phyloP scores from a whole-genome alignment of 2,113 vertebrate genomes.

The Corythaeola cristata region DNA sequence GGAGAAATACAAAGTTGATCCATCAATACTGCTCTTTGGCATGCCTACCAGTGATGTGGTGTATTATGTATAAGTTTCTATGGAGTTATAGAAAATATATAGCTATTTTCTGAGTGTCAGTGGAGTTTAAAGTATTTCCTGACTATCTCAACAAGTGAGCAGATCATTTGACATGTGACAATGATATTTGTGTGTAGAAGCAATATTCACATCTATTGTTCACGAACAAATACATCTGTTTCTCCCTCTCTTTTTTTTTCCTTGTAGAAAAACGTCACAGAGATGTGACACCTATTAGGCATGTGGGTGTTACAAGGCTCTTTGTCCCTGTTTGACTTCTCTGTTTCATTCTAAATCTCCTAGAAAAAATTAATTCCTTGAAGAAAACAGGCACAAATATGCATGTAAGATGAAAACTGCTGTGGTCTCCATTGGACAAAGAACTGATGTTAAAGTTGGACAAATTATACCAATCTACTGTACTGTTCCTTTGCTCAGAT shows the following conservation, averaged over 20 bases:
- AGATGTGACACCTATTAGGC: not conserved
- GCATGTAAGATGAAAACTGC: not conserved
- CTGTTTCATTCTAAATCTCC: not conserved
- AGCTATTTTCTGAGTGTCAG: not conserved
- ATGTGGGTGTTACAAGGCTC: not conserved
- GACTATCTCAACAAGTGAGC: not conserved
- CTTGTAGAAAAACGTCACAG: not conserved
- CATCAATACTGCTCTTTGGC: not conserved
- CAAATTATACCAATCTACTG: not conserved
- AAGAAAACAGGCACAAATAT: not conserved
- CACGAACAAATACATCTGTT: not conserved
- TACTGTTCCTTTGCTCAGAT: not conserved
- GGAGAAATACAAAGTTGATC: conserved; percentile 11
- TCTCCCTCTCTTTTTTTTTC: not conserved
- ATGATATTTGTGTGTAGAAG: not conserved
- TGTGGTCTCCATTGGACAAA: not conserved
- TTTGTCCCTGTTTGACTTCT: not conserved
- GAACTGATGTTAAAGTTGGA: not conserved
- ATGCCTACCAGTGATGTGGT: not conserved
- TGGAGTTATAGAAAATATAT: not conserved
- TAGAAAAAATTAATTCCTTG: not conserved
- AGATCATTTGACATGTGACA: not conserved
- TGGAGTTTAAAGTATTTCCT: not conserved
- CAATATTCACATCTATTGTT: not conserved
- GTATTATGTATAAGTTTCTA: not conserved